Evolutionary conservation across 2,888 invertebrate species (phyloP), one percentile per base, ranked within the genome.

Genomic region (Volucella inflata): DNA sequence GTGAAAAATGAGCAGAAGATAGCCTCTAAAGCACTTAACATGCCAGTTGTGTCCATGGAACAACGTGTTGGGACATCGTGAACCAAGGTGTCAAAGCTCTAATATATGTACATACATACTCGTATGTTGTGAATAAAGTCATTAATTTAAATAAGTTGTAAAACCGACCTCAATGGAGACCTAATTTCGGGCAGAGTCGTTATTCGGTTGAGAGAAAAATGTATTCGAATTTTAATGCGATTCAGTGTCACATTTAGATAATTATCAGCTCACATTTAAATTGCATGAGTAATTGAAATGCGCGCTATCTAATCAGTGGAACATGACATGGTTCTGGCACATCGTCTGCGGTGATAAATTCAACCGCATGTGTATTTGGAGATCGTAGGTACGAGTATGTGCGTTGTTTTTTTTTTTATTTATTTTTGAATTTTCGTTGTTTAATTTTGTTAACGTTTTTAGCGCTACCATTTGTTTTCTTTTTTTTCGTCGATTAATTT

Each of bases 221-320:
- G 11, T 46, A 57, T 36, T 57, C 0, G 44, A 46, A 70, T 30
- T 48, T 59, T 48, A 48, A 59, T 48, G 57, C 57, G 38, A 67
- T 59, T 60, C 53, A 53, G n/a, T 53, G 68, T 51, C 59, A 53
- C 76, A 60, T 51, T 68, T 60, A 68, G 76, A 68, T 68, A 68
- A 76, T 76, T 60, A 76, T 76, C 67, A 60, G 76, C 16, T 59
- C 76, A 51, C 65, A 76, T 67, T 76, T 67, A 60, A 59, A 76
- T 76, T 67, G 76, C 67, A 67, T 76, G 76, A 76, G 76, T 76
- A 76, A 76, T 67, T 67, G 59, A 67, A 57, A 30, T 30, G 30
- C 44, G 55, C 44, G 46, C 44, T 68, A 76, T 76, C 76, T 76
- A 60, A 76, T 76, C 76, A 76, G 67, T 8, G 67, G n/a, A 30